phyloP scores from a whole-genome alignment of 2,113 vertebrate species.

The Coracopsis vasa region DNA sequence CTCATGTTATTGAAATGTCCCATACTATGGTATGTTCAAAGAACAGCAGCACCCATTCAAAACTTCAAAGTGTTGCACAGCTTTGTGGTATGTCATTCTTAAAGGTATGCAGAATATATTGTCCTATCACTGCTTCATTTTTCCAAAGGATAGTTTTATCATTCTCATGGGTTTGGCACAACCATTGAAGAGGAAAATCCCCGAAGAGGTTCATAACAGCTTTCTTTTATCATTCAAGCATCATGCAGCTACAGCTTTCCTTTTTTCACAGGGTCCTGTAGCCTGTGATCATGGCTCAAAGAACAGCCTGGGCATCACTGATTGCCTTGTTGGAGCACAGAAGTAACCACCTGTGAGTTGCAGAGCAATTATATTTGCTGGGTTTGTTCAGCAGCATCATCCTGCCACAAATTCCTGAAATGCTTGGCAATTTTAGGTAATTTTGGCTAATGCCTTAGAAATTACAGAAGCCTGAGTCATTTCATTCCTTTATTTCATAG shows the following conservation, averaged over 20 bases:
- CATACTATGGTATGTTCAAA: not conserved
- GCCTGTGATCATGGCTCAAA: not conserved
- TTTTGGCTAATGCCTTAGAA: not conserved
- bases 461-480: not conserved
- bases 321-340: not conserved
- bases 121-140: accelerated
- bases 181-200: not conserved
- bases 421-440: not conserved
- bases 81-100: not conserved
- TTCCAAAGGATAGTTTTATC: not conserved
- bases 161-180: not conserved
- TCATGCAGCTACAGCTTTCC: not conserved
- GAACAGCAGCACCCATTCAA: not conserved
- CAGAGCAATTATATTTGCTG: not conserved
- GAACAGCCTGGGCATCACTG: not conserved
- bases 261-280: not conserved
- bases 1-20: not conserved
- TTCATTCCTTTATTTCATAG: not conserved
- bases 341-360: not conserved
- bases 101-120: not conserved
- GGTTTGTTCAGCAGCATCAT: not conserved
- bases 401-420: not conserved
- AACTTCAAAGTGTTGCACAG: not conserved
- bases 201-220: not conserved
- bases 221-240: not conserved